These are phyloP conservation scores for Cassiopea xamachana DNA, from an alignment of 30 jellyfish, hydroid and myxozoan species.

Conservation along the genomic window DNA sequence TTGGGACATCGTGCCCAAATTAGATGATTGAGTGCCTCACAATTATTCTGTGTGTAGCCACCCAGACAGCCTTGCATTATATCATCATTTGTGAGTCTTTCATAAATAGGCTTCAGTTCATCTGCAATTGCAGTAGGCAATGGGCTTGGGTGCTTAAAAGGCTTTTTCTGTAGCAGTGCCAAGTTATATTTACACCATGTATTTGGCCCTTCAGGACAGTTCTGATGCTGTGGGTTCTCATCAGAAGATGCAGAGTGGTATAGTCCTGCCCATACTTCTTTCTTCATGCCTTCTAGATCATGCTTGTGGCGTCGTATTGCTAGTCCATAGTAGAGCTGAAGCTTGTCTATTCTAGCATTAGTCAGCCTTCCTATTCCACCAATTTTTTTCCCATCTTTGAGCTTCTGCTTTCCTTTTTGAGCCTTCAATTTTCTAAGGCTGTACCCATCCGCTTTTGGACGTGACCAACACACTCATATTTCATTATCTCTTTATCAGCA, in stretches of 20 bases:
- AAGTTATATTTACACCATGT: conserved; percentile 51
- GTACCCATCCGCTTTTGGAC: conserved; percentile 47
- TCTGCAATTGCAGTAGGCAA: conserved; percentile 47
- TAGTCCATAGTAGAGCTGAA: conserved; percentile 34
- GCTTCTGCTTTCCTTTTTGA: background rate
- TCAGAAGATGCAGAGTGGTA: conserved; percentile 8
- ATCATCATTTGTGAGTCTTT: conserved; percentile 17
- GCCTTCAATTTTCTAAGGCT: conserved; percentile 36
- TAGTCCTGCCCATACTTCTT: conserved; percentile 33
- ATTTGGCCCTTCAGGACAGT: conserved; percentile 22
- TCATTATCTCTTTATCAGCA: conserved; percentile 1
- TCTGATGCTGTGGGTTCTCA: conserved; percentile 17
- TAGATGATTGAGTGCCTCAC: conserved; percentile 52
- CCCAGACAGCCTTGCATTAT: conserved; percentile 50
- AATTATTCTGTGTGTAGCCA: conserved; percentile 48
- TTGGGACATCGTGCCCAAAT: conserved; percentile 61
- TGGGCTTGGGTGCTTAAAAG: conserved; percentile 23
- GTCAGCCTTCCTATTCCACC: conserved; percentile 61
- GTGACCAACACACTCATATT: conserved; percentile 50
- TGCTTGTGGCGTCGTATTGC: conserved; percentile 22
- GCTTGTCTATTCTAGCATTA: conserved; percentile 29
- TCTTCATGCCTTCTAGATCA: conserved; percentile 33
- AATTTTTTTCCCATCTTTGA: conserved; percentile 38
- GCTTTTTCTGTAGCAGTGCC: background rate
- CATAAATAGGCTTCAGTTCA: conserved; percentile 35